phyloP scores from a whole-genome alignment of 1,140 invertebrate species.

The Ceratitis capitata region DNA sequence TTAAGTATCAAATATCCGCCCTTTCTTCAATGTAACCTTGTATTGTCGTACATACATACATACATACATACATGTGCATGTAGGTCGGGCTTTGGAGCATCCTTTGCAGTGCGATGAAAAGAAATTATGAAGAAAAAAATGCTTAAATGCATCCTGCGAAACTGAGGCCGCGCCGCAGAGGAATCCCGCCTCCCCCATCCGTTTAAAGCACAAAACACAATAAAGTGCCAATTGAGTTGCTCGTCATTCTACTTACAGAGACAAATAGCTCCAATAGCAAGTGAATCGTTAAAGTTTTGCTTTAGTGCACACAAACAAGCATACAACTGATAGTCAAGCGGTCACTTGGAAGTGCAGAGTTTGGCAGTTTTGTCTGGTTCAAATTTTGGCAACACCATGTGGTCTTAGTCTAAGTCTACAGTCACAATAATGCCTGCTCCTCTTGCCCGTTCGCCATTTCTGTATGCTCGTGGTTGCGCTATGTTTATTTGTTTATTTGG shows the following conservation, averaged over 20 bases:
- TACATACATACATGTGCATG: no score
- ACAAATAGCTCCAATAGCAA: not conserved
- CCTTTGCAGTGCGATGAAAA: not conserved
- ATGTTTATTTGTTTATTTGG: not conserved
- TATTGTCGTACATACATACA: not conserved
- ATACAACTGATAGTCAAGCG: no score
- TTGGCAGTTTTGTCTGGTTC: not conserved
- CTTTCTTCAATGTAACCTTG: not conserved
- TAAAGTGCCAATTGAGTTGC: not conserved
- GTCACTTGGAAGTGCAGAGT: no score
- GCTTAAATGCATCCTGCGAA: not conserved
- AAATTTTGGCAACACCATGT: slow-evolving; percentile 18
- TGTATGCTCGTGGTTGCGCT: not conserved
- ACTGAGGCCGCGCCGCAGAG: not conserved
- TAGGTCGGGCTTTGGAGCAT: not conserved
- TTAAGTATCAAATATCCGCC: slow-evolving; percentile 17
- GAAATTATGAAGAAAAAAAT: not conserved
- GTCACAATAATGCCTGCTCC: not conserved
- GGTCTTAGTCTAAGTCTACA: not conserved
- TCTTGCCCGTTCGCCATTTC: not conserved
- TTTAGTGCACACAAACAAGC: not conserved
- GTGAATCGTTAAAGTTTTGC: not conserved
- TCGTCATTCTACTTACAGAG: not conserved
- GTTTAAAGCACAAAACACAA: not conserved
- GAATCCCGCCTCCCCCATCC: not conserved